These are phyloP conservation scores for Heterocephalus glaber DNA, from an alignment of 2,113 vertebrate genomes.

Conservation along the genomic window DNA sequence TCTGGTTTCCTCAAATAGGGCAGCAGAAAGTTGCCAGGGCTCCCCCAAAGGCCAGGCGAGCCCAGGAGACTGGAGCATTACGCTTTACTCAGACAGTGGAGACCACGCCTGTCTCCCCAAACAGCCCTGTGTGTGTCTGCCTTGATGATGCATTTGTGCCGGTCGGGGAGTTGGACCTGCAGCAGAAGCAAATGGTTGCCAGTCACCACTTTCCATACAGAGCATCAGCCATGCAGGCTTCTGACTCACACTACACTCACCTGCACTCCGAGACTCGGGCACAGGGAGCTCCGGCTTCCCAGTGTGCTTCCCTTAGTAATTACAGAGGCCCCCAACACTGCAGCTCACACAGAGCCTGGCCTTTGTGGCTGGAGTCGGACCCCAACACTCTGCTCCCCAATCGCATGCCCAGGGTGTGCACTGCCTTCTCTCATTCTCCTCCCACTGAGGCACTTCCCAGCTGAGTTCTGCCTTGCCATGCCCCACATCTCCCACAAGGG, in stretches of 20 bases:
- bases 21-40: not conserved
- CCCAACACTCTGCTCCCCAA: too few species aligned
- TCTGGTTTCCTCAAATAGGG: not conserved
- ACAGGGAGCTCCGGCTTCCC: not conserved
- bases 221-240: not conserved
- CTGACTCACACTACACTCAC: not conserved
- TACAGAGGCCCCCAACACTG: not conserved
- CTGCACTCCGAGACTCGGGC: not conserved
- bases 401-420: not conserved
- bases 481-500: conserved; percentile 73
- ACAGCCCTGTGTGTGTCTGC: not conserved
- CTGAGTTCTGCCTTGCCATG: conserved; percentile 56
- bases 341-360: not conserved
- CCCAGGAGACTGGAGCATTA: not conserved
- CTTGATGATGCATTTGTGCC: not conserved
- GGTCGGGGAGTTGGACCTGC: not conserved
- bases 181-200: not conserved
- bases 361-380: not conserved
- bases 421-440: not conserved
- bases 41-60: not conserved
- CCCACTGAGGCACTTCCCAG: not conserved
- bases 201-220: not conserved
- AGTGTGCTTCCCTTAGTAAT: not conserved
- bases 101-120: conserved; percentile 40
- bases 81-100: not conserved